phyloP scores from a whole-genome alignment of 2,797 vertebrate species.

The Tapirus indicus region DNA sequence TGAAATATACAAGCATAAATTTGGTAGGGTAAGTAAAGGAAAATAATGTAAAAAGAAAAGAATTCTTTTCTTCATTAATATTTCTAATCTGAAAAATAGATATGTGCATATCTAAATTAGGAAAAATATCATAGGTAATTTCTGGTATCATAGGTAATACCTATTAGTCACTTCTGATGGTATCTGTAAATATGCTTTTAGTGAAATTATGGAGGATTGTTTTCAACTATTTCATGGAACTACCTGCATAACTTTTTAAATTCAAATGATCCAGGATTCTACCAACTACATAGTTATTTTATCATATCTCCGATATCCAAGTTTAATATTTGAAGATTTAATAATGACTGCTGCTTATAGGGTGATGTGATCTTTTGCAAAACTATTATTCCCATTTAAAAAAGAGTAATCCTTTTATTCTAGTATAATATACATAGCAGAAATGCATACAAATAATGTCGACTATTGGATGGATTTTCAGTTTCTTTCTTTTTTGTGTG shows the following conservation, averaged over 20 bases:
- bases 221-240: not conserved
- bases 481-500: too few species aligned
- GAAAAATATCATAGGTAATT: not conserved
- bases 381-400: not conserved
- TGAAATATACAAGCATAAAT: not conserved
- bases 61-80: not conserved
- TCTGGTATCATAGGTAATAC: not conserved
- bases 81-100: not conserved
- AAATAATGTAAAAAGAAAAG: slow-evolving; percentile 1
- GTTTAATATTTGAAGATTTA: not conserved
- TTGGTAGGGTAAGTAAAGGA: not conserved
- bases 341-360: not conserved
- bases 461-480: not conserved
- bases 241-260: not conserved
- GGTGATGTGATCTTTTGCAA: not conserved
- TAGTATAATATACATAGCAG: not conserved
- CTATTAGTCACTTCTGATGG: not conserved
- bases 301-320: not conserved
- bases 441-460: not conserved
- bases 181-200: not conserved
- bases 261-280: not conserved
- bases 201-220: not conserved
- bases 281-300: not conserved
- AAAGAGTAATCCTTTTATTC: not conserved
- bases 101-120: not conserved